phyloP scores from a whole-genome alignment of 2,797 vertebrate genomes.

The Anguilla anguilla region DNA sequence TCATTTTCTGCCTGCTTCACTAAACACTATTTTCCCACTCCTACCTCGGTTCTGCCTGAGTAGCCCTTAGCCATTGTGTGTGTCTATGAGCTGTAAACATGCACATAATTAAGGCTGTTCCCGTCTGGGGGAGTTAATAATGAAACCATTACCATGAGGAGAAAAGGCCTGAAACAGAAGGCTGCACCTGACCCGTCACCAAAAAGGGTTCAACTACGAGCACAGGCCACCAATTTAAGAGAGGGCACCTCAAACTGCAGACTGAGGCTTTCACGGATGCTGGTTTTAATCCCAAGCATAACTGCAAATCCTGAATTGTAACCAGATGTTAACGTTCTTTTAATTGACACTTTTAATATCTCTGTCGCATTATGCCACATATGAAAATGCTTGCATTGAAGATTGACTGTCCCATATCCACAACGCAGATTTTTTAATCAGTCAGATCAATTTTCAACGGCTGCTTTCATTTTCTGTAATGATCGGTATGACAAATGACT shows the following conservation, averaged over 20 bases:
- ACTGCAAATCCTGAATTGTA: background rate
- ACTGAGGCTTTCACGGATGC: background rate
- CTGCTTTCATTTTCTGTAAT: background rate
- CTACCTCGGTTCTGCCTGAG: background rate
- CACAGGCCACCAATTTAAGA: background rate
- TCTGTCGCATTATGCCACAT: background rate
- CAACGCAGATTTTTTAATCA: background rate
- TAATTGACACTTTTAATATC: conserved; percentile 4
- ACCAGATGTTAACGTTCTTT: background rate
- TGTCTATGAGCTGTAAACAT: background rate
- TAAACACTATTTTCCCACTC: background rate
- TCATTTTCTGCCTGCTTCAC: background rate
- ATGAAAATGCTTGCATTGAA: background rate
- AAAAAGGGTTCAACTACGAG: background rate
- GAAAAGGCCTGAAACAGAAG: background rate
- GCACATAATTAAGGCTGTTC: conserved; percentile 3
- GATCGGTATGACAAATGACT: background rate
- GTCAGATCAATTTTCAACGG: background rate
- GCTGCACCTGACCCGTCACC: background rate
- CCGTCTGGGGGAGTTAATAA: background rate
- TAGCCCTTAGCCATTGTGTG: background rate
- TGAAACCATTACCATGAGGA: background rate
- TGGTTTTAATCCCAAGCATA: background rate
- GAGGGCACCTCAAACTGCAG: background rate
- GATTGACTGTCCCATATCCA: background rate